Percentiles rank a stretch among this genome's conserved stretches.
These are phyloP conservation scores for Telenomus remus DNA, from an alignment of 1,140 invertebrate genomes.

Conservation along the genomic window DNA sequence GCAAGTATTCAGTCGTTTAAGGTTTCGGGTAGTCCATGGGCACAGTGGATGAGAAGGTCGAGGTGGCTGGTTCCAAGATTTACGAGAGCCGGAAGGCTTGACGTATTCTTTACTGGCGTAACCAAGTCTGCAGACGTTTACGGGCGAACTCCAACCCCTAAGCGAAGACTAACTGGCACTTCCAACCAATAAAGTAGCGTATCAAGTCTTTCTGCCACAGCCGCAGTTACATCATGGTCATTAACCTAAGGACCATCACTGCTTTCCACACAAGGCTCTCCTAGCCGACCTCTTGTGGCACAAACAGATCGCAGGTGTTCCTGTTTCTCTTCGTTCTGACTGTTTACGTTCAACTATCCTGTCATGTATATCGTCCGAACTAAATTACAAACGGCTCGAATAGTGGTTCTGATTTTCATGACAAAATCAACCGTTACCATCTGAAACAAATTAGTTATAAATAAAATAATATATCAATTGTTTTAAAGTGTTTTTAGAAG, in stretches of 20 bases:
- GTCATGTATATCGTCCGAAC: background rate
- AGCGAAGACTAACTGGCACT: conserved; percentile 68
- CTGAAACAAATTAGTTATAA: too few relatives aligned
- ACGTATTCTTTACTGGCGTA: conserved; percentile 60
- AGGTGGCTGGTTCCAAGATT: conserved; percentile 58
- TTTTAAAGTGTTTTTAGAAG: too few relatives aligned
- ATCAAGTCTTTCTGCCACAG: conserved; percentile 61
- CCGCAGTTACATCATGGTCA: conserved; percentile 58
- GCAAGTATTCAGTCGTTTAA: conserved; percentile 49
- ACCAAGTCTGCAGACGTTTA: conserved; percentile 64
- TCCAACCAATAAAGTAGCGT: conserved; percentile 66
- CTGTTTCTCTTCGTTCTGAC: conserved; percentile 11
- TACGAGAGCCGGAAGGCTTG: conserved; percentile 58
- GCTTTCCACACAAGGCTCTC: conserved; percentile 49
- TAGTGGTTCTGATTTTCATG: too few relatives aligned
- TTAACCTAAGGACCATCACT: conserved; percentile 56
- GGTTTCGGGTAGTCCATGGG: conserved; percentile 48
- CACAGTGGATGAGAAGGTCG: conserved; percentile 50
- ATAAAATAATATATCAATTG: too few relatives aligned
- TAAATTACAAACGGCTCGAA: background rate
- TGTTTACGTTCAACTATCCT: background rate
- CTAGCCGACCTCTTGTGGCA: conserved; percentile 40
- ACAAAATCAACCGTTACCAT: too few relatives aligned
- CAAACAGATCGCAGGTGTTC: conserved; percentile 54
- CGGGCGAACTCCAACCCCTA: conserved; percentile 67